phyloP scores from a whole-genome alignment of 2,797 vertebrate species.

The Muscicapa striata region DNA sequence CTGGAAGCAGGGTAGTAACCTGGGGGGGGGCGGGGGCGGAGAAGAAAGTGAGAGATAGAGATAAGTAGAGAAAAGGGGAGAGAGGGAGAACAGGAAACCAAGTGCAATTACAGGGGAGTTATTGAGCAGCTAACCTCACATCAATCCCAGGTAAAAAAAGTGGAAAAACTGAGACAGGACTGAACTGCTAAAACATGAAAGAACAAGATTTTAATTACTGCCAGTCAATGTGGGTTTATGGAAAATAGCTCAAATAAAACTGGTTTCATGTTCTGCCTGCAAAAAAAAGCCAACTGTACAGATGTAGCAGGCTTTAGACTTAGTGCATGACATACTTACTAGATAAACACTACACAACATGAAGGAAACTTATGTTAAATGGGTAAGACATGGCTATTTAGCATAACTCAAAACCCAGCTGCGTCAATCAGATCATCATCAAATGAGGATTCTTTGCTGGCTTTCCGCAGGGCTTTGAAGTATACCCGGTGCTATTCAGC shows the following conservation, averaged over 20 bases:
- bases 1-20: slow-evolving; percentile 30
- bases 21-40: neutral
- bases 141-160: slow-evolving; percentile 49
- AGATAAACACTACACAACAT: slow-evolving; percentile 47
- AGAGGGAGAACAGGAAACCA: slow-evolving; percentile 48
- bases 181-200: slow-evolving; percentile 52
- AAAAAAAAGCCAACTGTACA: slow-evolving; percentile 15
- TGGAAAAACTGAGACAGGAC: slow-evolving; percentile 45
- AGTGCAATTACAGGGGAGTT: slow-evolving; percentile 20
- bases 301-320: slow-evolving; percentile 38
- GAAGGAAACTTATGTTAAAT: slow-evolving; percentile 55
- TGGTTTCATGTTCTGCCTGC: slow-evolving; percentile 41
- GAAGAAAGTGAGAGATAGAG: neutral
- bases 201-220: slow-evolving; percentile 63
- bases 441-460: slow-evolving; percentile 48
- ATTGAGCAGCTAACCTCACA: slow-evolving; percentile 39
- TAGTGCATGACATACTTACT: slow-evolving; percentile 39
- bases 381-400: slow-evolving; percentile 50
- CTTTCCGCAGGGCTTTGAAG: slow-evolving; percentile 59
- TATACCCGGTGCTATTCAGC: slow-evolving; percentile 45
- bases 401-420: slow-evolving; percentile 62
- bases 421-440: slow-evolving; percentile 62
- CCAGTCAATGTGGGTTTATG: slow-evolving; percentile 46
- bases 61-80: neutral
- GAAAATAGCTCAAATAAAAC: slow-evolving; percentile 49